Conservation (phyloP, 2,797 vertebrate genomes). For the Sebastes wilsoni region DNA sequence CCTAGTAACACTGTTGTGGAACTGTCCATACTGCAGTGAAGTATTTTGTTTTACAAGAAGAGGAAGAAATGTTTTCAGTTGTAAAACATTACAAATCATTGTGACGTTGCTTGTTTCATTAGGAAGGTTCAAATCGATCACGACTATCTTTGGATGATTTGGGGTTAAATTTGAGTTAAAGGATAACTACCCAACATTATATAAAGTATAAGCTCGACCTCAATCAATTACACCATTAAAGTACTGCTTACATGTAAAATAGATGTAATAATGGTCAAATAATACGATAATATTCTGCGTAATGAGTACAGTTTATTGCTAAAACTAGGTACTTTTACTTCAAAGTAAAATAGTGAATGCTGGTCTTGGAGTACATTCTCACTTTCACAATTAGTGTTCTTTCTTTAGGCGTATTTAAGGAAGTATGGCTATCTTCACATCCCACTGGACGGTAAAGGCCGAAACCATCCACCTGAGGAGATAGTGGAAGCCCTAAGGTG, state of each 20-base stretch:
- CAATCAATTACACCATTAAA: background rate
- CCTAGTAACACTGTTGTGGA: background rate
- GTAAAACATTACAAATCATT: background rate
- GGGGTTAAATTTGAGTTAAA: no score
- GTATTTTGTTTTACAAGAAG: background rate
- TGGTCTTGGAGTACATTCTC: background rate
- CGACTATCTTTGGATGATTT: no score
- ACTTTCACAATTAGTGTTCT: background rate
- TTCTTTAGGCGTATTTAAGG: constrained; percentile 81
- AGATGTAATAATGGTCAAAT: no score
- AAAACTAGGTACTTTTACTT: background rate
- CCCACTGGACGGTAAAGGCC: constrained; percentile 66
- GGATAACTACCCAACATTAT: background rate
- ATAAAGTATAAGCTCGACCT: background rate
- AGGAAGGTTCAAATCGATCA: background rate
- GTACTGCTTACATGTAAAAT: background rate
- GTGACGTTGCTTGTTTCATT: background rate
- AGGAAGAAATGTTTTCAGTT: background rate
- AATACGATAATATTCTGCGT: no score
- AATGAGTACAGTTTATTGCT: no score
- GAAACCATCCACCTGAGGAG: constrained; percentile 68
- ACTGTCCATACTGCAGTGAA: background rate
- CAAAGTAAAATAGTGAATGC: background rate
- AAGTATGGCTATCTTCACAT: constrained; percentile 86
- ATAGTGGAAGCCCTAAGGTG: constrained; percentile 82